phyloP scores from a whole-genome alignment of 1,140 invertebrate species.

The Teleopsis dalmanni region DNA sequence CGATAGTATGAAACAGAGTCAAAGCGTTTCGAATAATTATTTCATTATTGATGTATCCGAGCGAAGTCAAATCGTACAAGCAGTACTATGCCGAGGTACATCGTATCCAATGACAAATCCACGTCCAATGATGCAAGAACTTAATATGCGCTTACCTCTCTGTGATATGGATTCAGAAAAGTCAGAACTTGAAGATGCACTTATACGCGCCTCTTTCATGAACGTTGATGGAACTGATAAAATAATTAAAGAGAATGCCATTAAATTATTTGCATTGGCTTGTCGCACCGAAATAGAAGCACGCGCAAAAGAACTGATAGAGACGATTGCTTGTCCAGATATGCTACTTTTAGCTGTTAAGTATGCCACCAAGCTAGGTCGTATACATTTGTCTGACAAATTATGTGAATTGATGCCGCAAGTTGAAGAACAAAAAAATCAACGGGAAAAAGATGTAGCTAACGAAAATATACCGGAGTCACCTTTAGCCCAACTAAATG shows the following conservation, averaged over 20 bases:
- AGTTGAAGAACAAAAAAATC: slow-evolving; percentile 34
- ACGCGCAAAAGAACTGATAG: slow-evolving; percentile 78
- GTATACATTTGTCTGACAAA: slow-evolving; percentile 69
- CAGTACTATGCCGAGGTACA: slow-evolving; percentile 79
- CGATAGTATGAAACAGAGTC: slow-evolving; percentile 56
- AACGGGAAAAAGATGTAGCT: slow-evolving; percentile 26
- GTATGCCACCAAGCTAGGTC: slow-evolving; percentile 71
- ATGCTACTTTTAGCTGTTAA: slow-evolving; percentile 77
- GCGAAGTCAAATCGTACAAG: slow-evolving; percentile 63
- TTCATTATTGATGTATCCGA: slow-evolving; percentile 76
- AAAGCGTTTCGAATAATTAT: slow-evolving; percentile 69
- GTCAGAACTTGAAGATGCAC: slow-evolving; percentile 66
- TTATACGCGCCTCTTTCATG: slow-evolving; percentile 58
- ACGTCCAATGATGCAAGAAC: slow-evolving; percentile 68
- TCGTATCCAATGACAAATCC: slow-evolving; percentile 81
- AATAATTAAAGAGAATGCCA: slow-evolving; percentile 64
- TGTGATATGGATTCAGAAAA: slow-evolving; percentile 79
- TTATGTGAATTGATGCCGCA: slow-evolving; percentile 45
- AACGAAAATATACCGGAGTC: slow-evolving; percentile 24
- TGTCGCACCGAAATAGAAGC: slow-evolving; percentile 76
- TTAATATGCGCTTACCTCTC: slow-evolving; percentile 66
- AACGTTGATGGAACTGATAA: slow-evolving; percentile 55
- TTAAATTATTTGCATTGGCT: slow-evolving; percentile 79
- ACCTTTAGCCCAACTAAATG: slow-evolving; percentile 14
- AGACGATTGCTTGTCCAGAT: slow-evolving; percentile 68